Percentiles rank a stretch among this genome's conserved stretches.
These are phyloP conservation scores for Byasa hedistus DNA, from an alignment of 2,888 invertebrate genomes.

Conservation along the genomic window DNA sequence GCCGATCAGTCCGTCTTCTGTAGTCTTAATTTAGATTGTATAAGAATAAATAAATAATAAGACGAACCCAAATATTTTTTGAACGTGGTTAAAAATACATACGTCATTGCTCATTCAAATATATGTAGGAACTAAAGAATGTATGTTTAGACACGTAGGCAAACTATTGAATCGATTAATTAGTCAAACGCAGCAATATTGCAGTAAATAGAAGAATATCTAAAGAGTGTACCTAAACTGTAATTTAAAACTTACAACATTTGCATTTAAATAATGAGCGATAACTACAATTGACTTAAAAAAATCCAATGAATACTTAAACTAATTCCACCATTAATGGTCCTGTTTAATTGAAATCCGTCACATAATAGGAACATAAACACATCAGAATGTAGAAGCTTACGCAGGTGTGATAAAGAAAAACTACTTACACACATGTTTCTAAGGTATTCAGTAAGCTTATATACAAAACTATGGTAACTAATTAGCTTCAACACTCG, in stretches of 20 bases:
- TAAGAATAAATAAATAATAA: too few relatives aligned
- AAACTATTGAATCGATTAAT: too few relatives aligned
- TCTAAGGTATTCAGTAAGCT: neutral
- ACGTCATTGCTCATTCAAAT: neutral
- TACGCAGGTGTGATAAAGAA: conserved; percentile 7
- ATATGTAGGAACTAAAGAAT: neutral
- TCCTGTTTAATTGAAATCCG: conserved; percentile 18
- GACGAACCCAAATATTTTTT: too few relatives aligned
- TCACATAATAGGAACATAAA: conserved; percentile 3
- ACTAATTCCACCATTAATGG: neutral
- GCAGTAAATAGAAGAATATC: neutral
- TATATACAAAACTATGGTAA: neutral
- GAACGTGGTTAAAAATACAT: too few relatives aligned
- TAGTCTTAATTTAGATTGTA: too few relatives aligned
- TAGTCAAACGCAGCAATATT: too few relatives aligned
- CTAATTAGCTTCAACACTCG: too few relatives aligned
- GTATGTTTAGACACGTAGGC: neutral
- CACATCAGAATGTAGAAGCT: neutral
- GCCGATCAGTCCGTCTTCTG: too few relatives aligned
- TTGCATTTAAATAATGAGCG: conserved; percentile 17
- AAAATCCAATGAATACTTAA: conserved; percentile 22
- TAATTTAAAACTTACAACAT: conserved; percentile 4
- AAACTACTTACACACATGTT: conserved; percentile 1
- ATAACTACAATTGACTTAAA: conserved; percentile 1
- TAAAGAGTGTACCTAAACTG: neutral